A percentile compares a stretch with the other conserved stretches of the same genome.
Evolutionary conservation across 2,113 vertebrate genomes (phyloP).

Genomic region (Rattus rattus): DNA sequence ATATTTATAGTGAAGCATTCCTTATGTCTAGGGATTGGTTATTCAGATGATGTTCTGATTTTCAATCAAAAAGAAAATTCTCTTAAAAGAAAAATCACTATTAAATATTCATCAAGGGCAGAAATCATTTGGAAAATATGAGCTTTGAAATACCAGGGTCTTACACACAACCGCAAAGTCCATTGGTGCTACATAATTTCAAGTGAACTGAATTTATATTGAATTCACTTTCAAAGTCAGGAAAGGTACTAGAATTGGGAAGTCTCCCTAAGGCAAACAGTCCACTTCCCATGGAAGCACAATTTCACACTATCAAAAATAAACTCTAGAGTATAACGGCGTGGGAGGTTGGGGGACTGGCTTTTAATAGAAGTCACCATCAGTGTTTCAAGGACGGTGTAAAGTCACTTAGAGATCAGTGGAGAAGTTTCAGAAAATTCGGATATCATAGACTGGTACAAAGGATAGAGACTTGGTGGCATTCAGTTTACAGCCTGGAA

Average conservation of each 20-base stretch:
- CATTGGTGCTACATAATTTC: slow-evolving; percentile 54
- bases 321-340: neutral
- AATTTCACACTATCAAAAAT: neutral
- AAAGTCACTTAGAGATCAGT: slow-evolving; percentile 49
- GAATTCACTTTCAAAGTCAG: slow-evolving; percentile 68
- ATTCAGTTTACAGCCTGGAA: slow-evolving; percentile 34
- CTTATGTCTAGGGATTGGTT: slow-evolving; percentile 48
- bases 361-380: slow-evolving; percentile 27
- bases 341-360: neutral
- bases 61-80: slow-evolving; percentile 74
- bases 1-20: slow-evolving; percentile 67
- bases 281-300: slow-evolving; percentile 6
- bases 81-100: slow-evolving; percentile 67
- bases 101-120: slow-evolving; percentile 78
- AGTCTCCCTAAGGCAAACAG: slow-evolving; percentile 50
- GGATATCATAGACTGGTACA: neutral
- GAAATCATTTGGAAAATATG: slow-evolving; percentile 66
- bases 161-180: slow-evolving; percentile 60
- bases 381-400: neutral
- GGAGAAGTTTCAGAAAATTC: slow-evolving; percentile 29
- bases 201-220: slow-evolving; percentile 63
- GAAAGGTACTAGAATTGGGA: slow-evolving; percentile 58
- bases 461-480: slow-evolving; percentile 30
- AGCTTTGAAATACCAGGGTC: slow-evolving; percentile 57
- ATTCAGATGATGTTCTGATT: slow-evolving; percentile 63